Conservation (phyloP, 2,113 vertebrate genomes). For the Platysteira castanea region DNA sequence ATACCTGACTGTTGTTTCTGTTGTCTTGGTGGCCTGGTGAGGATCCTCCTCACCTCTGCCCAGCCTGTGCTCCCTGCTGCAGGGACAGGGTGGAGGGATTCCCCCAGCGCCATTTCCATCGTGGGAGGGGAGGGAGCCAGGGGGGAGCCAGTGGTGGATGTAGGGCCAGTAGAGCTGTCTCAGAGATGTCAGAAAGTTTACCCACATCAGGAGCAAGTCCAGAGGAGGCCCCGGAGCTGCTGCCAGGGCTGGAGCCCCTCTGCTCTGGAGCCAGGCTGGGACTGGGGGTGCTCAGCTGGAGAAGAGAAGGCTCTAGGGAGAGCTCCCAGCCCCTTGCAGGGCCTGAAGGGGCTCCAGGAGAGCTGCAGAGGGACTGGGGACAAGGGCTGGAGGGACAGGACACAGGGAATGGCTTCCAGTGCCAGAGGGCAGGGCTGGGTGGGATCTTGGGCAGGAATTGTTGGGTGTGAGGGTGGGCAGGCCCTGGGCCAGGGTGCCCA, state of each 20-base stretch:
- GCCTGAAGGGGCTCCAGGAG: background rate
- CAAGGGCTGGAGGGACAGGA: too few relatives aligned
- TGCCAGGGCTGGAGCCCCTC: background rate
- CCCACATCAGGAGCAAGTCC: background rate
- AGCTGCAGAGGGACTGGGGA: too few relatives aligned
- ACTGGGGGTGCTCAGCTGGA: background rate
- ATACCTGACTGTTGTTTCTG: background rate
- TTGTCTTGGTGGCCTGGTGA: too few relatives aligned
- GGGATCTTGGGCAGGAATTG: too few relatives aligned
- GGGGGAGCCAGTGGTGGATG: background rate
- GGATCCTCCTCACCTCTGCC: background rate
- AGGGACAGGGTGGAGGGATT: background rate
- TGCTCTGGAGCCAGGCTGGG: background rate
- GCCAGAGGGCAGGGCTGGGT: too few relatives aligned
- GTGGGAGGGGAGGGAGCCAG: background rate
- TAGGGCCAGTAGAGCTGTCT: background rate
- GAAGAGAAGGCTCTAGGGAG: background rate
- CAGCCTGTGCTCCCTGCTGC: background rate
- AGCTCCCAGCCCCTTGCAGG: background rate
- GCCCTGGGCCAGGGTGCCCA: too few relatives aligned
- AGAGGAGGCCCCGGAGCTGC: fast-evolving
- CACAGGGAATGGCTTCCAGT: too few relatives aligned
- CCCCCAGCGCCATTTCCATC: background rate
- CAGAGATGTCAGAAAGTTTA: background rate
- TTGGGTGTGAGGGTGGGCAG: too few relatives aligned